phyloP scores from a whole-genome alignment of 2,113 vertebrate genomes.

The Periophthalmus modestus region DNA sequence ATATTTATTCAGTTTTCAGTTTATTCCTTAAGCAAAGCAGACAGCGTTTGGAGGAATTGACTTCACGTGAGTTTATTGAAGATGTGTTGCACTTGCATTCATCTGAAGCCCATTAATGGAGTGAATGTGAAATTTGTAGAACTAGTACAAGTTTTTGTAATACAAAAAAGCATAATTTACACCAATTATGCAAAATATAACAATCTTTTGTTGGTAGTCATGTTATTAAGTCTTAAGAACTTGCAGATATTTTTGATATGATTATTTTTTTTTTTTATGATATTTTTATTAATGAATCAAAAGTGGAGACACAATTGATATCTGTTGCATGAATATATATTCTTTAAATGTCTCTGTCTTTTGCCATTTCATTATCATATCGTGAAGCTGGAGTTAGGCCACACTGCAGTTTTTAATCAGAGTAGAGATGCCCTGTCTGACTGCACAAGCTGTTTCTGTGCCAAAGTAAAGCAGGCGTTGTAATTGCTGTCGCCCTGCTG shows the following conservation, averaged over 20 bases:
- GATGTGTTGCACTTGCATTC: slow-evolving; percentile 31
- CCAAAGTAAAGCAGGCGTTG: slow-evolving; percentile 20
- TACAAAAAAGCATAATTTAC: not conserved
- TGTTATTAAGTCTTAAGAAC: not conserved
- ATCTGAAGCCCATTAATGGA: slow-evolving; percentile 14
- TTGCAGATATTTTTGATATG: too few species aligned
- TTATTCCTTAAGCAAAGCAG: slow-evolving; percentile 45
- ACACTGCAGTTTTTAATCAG: slow-evolving; percentile 53
- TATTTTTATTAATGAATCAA: too few species aligned
- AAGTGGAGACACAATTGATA: not conserved
- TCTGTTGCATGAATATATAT: not conserved
- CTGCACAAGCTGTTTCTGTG: slow-evolving; percentile 42
- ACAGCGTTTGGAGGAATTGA: slow-evolving; percentile 47
- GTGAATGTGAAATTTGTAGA: slow-evolving; percentile 10
- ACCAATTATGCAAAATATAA: too few species aligned
- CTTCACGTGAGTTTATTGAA: slow-evolving; percentile 50
- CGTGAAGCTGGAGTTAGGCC: slow-evolving; percentile 43
- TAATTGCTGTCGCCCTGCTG: slow-evolving; percentile 27
- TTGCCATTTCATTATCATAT: slow-evolving; percentile 36
- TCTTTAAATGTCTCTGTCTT: not conserved
- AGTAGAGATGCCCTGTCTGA: slow-evolving; percentile 22
- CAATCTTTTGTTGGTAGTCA: too few species aligned
- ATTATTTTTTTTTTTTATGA: too few species aligned
- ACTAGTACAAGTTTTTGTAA: not conserved
- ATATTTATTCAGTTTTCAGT: slow-evolving; percentile 41